A percentile compares a stretch with the other conserved stretches of the same genome.
Evolutionary conservation across 2,113 vertebrate species (phyloP).

Genomic region (Amazona guildingii): DNA sequence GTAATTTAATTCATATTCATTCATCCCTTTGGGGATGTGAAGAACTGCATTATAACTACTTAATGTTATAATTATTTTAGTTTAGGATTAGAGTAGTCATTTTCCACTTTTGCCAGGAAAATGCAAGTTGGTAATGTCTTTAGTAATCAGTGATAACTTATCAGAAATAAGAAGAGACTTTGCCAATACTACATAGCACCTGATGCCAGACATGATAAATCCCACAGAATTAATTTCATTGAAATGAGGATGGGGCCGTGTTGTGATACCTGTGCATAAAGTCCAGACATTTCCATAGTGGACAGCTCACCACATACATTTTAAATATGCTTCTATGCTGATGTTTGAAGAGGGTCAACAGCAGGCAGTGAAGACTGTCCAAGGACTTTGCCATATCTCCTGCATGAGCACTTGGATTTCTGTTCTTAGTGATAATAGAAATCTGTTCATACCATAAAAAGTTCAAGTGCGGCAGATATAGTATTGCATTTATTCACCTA

Average conservation of each 20-base stretch:
- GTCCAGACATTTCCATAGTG: not conserved
- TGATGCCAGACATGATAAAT: not conserved
- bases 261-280: not conserved
- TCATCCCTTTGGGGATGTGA: not conserved
- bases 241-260: accelerated
- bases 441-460: not conserved
- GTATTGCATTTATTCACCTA: conserved; percentile 34
- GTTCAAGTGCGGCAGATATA: not conserved
- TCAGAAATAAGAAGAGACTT: not conserved
- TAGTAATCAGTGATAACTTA: not conserved
- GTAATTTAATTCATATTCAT: not conserved
- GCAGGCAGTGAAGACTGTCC: not conserved
- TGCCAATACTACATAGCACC: not conserved
- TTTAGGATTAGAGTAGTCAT: not conserved
- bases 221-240: accelerated
- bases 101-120: conserved; percentile 20
- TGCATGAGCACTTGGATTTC: not conserved
- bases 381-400: not conserved
- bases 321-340: conserved; percentile 39
- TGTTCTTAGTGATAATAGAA: conserved; percentile 37
- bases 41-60: not conserved
- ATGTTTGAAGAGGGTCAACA: conserved; percentile 17
- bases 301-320: conserved; percentile 39
- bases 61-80: not conserved
- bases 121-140: not conserved